phyloP scores from a whole-genome alignment of 1,140 invertebrate genomes.

The Drosophila takahashii region DNA sequence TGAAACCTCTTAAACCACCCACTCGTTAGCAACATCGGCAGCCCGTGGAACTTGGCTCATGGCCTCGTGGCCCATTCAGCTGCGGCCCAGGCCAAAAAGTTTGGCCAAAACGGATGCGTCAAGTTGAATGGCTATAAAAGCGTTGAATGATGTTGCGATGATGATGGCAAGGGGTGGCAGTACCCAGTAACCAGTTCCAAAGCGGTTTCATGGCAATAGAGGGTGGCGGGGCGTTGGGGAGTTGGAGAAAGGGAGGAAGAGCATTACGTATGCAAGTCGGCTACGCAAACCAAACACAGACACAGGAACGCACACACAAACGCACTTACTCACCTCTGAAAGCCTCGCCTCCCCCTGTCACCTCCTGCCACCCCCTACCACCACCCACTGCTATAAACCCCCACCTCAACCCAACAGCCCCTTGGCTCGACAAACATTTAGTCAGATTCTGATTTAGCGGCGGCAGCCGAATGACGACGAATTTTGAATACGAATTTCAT shows the following conservation, averaged over 20 bases:
- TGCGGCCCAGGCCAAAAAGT: conserved; percentile 55
- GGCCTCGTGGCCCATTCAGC: conserved; percentile 39
- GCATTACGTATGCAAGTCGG: conserved; percentile 81
- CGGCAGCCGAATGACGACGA: conserved; percentile 73
- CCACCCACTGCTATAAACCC: neutral
- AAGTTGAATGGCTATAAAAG: conserved; percentile 81
- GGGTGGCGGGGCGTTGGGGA: neutral
- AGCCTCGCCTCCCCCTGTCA: neutral
- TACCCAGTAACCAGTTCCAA: neutral
- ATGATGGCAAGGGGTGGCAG: conserved; percentile 14
- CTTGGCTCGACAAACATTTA: conserved; percentile 61
- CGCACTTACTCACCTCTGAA: conserved; percentile 39
- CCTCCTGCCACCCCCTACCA: neutral
- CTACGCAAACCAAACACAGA: conserved; percentile 69
- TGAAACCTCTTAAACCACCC: conserved; percentile 34
- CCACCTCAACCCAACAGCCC: conserved; percentile 12
- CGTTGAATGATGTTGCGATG: conserved; percentile 70
- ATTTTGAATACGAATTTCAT: conserved; percentile 83
- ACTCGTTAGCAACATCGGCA: conserved; percentile 26
- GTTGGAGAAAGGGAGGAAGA: conserved; percentile 12
- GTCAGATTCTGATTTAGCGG: conserved; percentile 56
- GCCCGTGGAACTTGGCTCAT: conserved; percentile 25
- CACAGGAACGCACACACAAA: conserved; percentile 32
- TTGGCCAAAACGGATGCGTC: conserved; percentile 75
- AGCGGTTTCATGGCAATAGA: conserved; percentile 2